Evolutionary conservation across 2,888 invertebrate species (phyloP).

Genomic region (Drosophila tripunctata): DNA sequence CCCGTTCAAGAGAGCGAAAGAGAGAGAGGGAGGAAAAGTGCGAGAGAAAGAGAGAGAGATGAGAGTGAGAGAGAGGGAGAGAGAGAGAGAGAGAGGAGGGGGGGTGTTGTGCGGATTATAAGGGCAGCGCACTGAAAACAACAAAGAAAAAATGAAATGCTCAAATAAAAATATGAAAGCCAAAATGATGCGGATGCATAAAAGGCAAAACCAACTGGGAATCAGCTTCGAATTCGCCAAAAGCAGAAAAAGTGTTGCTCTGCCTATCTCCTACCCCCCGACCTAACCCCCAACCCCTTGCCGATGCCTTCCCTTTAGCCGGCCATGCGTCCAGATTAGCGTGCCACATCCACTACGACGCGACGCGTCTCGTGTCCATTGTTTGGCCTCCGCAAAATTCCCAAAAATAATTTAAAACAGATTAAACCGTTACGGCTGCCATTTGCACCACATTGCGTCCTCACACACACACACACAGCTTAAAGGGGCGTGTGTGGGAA

Average conservation of each 20-base stretch:
- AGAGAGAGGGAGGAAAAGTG: conserved; percentile 7
- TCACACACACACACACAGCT: conserved; percentile 33
- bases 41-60: neutral
- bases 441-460: conserved; percentile 77
- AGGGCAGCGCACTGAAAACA: conserved; percentile 60
- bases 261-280: neutral
- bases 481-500: neutral
- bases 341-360: conserved; percentile 17
- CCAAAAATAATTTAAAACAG: conserved; percentile 83
- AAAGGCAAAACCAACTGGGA: conserved; percentile 34
- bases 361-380: conserved; percentile 44
- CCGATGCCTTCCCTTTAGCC: neutral
- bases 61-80: conserved; percentile 14
- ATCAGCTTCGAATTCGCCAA: conserved; percentile 47
- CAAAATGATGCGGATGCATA: conserved; percentile 51
- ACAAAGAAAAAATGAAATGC: conserved; percentile 22
- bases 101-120: conserved; percentile 62
- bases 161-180: conserved; percentile 53
- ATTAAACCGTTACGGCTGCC: conserved; percentile 83
- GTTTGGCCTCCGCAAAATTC: conserved; percentile 51
- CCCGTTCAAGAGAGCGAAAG: conserved; percentile 24
- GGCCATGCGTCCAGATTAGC: conserved; percentile 53
- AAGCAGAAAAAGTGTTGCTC: conserved; percentile 10
- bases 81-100: conserved; percentile 32
- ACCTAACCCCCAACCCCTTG: neutral